Evolutionary conservation across 2,797 vertebrate genomes (phyloP).

Genomic region (Allobates femoralis): DNA sequence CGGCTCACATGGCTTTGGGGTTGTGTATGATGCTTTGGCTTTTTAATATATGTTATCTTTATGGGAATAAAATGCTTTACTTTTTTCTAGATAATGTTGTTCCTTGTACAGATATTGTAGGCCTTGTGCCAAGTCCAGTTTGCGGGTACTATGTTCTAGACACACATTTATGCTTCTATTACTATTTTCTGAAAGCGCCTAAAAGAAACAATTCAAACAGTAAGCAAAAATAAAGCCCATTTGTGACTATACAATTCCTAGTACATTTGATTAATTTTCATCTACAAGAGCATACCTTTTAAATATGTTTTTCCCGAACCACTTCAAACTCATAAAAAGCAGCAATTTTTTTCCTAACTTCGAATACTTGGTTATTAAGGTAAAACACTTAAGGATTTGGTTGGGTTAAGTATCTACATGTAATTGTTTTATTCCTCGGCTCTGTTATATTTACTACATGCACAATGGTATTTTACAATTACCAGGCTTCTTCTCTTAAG

Average conservation of each 20-base stretch:
- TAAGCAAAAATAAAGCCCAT: not conserved
- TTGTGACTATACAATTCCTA: not conserved
- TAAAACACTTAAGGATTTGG: not conserved
- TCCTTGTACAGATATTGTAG: too few relatives aligned
- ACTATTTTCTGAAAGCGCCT: too few relatives aligned
- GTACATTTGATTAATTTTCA: not conserved
- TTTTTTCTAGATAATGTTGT: too few relatives aligned
- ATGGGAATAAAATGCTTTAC: too few relatives aligned
- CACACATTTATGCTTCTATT: too few relatives aligned
- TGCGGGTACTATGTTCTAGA: too few relatives aligned
- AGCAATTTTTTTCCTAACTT: not conserved
- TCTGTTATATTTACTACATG: not conserved
- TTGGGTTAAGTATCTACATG: conserved; percentile 14
- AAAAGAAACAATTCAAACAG: not conserved
- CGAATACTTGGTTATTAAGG: not conserved
- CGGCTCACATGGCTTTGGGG: too few relatives aligned
- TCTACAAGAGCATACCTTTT: not conserved
- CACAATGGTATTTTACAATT: conserved; percentile 14
- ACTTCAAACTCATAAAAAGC: not conserved
- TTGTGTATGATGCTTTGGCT: too few relatives aligned
- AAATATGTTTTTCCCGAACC: not conserved
- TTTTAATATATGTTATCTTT: too few relatives aligned
- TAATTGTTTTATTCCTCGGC: conserved; percentile 5
- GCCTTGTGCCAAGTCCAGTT: too few relatives aligned
- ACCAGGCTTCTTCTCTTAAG: conserved; percentile 6